These are phyloP conservation scores for Prietella phreatophila DNA, from an alignment of 2,113 vertebrate genomes.

Conservation along the genomic window DNA sequence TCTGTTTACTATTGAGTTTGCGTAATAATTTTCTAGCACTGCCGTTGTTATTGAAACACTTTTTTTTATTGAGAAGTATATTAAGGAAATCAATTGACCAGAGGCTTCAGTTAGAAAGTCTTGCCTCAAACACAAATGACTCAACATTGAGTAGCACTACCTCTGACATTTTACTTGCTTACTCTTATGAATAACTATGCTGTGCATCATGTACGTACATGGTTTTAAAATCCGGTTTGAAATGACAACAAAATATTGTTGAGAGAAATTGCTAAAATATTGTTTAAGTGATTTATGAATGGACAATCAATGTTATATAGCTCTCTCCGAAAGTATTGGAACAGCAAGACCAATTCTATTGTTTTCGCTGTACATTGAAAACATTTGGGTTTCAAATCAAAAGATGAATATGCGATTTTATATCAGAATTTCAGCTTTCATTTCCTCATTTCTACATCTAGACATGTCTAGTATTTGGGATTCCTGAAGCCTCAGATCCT, in stretches of 20 bases:
- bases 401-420: no score
- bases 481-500: no score
- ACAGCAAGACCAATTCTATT: no score
- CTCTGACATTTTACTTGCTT: conserved; percentile 45
- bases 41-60: background rate
- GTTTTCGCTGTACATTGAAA: no score
- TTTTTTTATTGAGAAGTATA: background rate
- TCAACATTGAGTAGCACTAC: conserved; percentile 43
- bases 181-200: conserved; percentile 10
- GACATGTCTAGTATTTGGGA: no score
- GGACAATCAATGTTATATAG: background rate
- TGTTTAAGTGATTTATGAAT: background rate
- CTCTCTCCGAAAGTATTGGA: no score
- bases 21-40: conserved; percentile 25
- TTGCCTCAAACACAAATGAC: conserved; percentile 27
- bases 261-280: background rate
- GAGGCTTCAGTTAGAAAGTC: conserved; percentile 10
- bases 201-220: conserved; percentile 18
- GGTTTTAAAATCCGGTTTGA: conserved; percentile 1
- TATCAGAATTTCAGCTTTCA: no score
- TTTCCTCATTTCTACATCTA: no score
- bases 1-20: conserved; percentile 24
- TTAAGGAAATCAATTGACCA: background rate
- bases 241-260: background rate
- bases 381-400: no score